Evolutionary conservation across 2,888 invertebrate genomes (phyloP), one percentile per base, ranked within the genome.

Genomic region (Tanytarsus gracilentus): DNA sequence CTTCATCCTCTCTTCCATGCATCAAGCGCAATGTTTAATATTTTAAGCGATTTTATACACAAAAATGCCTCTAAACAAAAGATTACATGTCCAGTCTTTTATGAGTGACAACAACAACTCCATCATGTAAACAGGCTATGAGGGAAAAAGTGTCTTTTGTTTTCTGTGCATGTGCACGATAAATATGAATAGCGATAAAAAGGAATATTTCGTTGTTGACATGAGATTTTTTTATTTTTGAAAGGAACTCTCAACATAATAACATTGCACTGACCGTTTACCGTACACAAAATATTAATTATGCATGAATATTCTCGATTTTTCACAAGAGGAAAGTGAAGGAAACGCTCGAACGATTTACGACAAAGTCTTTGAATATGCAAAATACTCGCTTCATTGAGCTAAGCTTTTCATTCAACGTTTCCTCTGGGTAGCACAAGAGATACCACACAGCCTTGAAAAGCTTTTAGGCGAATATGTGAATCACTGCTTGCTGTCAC

Each of bases 241-340:
- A n/a, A 39, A 39, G 11, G 7, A 49, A 25, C 51, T 21, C 30
- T 53, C n/a, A 58, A n/a, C n/a, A n/a, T n/a, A n/a, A n/a, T 58
- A 30, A 58, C 23, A 39, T 36, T 55, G 58, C 58, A 48, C 48
- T 58, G 58, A 58, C 58, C 58, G 44, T 44, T 58, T 39, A 9
- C 18, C 23, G 18, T 40, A 29, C 58, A 27, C 16, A 3, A 44
- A 23, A 7, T 23, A 55, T 55, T 55, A 55, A 39, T 39, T 55
- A 55, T 55, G 36, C 55, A 55, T 55, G 18, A 36, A n/a, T n/a
- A n/a, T n/a, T n/a, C n/a, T n/a, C n/a, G n/a, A n/a, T n/a, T n/a
- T n/a, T 39, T 18, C 23, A 14, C 36, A 33, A 16, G 14, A 48
- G 23, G 1, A 23, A 2, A 16, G 36, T 36, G 36, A 16, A 16